These are phyloP conservation scores for Crocallis elinguaria DNA, from an alignment of 2,888 invertebrate genomes.

Conservation along the genomic window DNA sequence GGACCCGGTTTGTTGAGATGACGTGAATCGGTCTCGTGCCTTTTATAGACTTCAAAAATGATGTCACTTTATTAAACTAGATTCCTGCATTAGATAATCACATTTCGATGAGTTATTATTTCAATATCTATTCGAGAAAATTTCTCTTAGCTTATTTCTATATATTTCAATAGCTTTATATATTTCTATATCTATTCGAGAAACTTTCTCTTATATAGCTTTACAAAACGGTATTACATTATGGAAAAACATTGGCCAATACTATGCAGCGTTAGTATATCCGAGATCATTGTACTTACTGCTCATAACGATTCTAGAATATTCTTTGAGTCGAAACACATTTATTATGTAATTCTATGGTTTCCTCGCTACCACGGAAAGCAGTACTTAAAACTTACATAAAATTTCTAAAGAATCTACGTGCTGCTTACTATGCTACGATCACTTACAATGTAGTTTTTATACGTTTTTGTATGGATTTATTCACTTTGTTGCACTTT, in stretches of 20 bases:
- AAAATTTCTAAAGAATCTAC: not conserved
- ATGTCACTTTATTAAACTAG: no score
- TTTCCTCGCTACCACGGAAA: constrained; percentile 16
- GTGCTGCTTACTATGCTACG: constrained; percentile 3
- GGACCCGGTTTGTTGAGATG: constrained; percentile 41
- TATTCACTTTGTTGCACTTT: constrained; percentile 19
- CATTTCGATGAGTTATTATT: no score
- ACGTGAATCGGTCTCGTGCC: constrained; percentile 45
- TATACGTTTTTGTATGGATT: constrained; percentile 14
- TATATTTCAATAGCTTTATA: no score
- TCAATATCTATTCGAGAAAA: no score
- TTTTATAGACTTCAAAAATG: no score
- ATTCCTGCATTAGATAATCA: no score
- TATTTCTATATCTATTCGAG: no score
- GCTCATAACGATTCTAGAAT: constrained; percentile 57
- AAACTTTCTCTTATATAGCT: no score
- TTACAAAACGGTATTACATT: no score
- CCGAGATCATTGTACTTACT: constrained; percentile 59
- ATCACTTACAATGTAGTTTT: constrained; percentile 18
- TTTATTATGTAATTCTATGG: not conserved
- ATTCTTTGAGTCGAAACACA: constrained; percentile 47
- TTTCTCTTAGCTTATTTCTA: no score
- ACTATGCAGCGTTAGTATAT: constrained; percentile 42
- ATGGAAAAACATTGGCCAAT: no score
- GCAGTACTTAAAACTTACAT: constrained; percentile 8